These are phyloP conservation scores for Mythimna vitellina DNA, from an alignment of 2,888 invertebrate species.

Conservation along the genomic window DNA sequence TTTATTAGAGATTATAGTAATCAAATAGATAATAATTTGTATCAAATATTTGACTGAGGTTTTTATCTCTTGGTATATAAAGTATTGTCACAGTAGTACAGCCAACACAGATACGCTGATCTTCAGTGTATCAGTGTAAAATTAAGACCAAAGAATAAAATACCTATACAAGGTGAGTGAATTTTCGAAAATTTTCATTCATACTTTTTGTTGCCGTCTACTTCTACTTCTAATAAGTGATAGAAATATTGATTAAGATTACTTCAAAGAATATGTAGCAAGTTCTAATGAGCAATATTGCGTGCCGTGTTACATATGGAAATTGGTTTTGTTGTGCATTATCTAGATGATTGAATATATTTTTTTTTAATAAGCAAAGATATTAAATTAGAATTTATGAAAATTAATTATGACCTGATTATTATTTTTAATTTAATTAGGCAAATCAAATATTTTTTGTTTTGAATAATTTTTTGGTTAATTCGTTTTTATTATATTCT, in stretches of 20 bases:
- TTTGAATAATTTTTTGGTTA: too few relatives aligned
- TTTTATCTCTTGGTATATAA: constrained; percentile 75
- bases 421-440: background rate
- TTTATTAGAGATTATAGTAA: constrained; percentile 67
- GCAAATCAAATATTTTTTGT: too few relatives aligned
- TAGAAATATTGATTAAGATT: background rate
- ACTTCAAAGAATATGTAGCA: background rate
- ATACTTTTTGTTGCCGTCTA: too few relatives aligned
- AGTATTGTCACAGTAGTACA: constrained; percentile 67
- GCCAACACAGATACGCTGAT: constrained; percentile 54
- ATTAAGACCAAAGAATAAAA: constrained; percentile 20
- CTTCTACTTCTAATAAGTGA: background rate
- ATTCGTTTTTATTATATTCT: background rate
- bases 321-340: too few relatives aligned
- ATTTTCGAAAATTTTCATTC: background rate
- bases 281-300: background rate
- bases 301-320: background rate
- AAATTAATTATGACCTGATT: too few relatives aligned
- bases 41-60: constrained; percentile 60
- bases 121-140: constrained; percentile 28
- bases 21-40: constrained; percentile 53
- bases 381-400: too few relatives aligned
- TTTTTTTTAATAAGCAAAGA: too few relatives aligned
- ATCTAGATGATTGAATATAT: background rate
- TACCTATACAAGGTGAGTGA: constrained; percentile 57